phyloP scores from a whole-genome alignment of 2,888 invertebrate genomes.

The Vesta saturnalis region DNA sequence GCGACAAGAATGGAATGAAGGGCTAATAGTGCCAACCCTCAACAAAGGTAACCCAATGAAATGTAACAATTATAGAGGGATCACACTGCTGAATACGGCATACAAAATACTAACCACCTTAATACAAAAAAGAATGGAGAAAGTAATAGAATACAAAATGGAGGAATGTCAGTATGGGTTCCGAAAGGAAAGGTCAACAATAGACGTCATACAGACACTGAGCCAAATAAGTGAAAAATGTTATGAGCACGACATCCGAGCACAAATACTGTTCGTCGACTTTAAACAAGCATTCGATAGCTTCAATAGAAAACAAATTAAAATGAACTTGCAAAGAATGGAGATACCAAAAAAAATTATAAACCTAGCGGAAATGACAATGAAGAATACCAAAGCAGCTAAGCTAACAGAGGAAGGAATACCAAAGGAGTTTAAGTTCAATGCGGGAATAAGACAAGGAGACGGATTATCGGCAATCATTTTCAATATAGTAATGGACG shows the following conservation, averaged over 20 bases:
- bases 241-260: too few species aligned
- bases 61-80: not conserved
- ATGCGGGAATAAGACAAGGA: too few species aligned
- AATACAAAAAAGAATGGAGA: not conserved
- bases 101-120: not conserved
- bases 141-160: not conserved
- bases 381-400: not conserved
- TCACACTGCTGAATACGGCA: not conserved
- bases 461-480: too few species aligned
- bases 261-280: not conserved
- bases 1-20: too few species aligned
- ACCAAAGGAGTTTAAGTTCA: not conserved
- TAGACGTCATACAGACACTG: not conserved
- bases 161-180: not conserved
- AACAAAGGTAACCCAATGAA: not conserved
- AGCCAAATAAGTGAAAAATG: too few species aligned
- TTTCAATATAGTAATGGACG: conserved; percentile 13
- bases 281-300: too few species aligned
- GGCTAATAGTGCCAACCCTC: not conserved
- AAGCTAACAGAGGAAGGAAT: not conserved
- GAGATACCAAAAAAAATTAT: not conserved
- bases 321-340: not conserved
- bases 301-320: not conserved
- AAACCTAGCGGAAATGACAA: conserved; percentile 5
- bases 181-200: not conserved